Conservation (phyloP, 2,888 invertebrate genomes). For the Boloria euphrosyne region DNA sequence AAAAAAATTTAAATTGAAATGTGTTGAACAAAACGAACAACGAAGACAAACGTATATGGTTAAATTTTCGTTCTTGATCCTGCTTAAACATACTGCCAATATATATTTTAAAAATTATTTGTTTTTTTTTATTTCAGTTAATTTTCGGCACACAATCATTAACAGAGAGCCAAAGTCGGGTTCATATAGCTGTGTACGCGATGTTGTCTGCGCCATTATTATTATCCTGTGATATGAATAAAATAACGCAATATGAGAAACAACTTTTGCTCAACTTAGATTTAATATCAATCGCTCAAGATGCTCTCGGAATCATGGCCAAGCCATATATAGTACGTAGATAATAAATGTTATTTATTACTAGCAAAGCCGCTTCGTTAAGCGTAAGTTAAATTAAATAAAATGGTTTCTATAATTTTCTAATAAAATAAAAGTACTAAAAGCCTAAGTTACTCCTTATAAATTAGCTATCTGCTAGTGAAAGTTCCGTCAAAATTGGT, state of each 20-base stretch:
- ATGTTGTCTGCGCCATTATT: slow-evolving; percentile 86
- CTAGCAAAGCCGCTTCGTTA: neutral
- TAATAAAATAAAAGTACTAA: too few species aligned
- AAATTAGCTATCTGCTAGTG: too few species aligned
- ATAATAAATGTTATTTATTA: slow-evolving; percentile 3
- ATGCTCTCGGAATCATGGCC: slow-evolving; percentile 84
- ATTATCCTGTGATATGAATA: slow-evolving; percentile 84
- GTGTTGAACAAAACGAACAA: too few species aligned
- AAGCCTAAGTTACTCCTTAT: too few species aligned
- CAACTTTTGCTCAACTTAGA: slow-evolving; percentile 81
- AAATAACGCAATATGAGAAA: slow-evolving; percentile 68
- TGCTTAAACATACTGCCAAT: too few species aligned
- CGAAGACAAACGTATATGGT: too few species aligned
- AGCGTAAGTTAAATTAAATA: too few species aligned
- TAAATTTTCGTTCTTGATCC: too few species aligned
- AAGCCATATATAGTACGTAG: slow-evolving; percentile 56
- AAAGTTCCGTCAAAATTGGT: too few species aligned
- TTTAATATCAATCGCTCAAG: slow-evolving; percentile 85
- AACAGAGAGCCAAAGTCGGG: slow-evolving; percentile 81
- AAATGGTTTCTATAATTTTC: too few species aligned
- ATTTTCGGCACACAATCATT: slow-evolving; percentile 79
- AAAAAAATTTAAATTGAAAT: too few species aligned
- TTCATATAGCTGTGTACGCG: slow-evolving; percentile 85
- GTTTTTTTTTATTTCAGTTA: slow-evolving; percentile 61
- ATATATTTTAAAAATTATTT: neutral